Evolutionary conservation across 2,113 vertebrate species (phyloP).

Genomic region (Phrynocephalus versicolor): DNA sequence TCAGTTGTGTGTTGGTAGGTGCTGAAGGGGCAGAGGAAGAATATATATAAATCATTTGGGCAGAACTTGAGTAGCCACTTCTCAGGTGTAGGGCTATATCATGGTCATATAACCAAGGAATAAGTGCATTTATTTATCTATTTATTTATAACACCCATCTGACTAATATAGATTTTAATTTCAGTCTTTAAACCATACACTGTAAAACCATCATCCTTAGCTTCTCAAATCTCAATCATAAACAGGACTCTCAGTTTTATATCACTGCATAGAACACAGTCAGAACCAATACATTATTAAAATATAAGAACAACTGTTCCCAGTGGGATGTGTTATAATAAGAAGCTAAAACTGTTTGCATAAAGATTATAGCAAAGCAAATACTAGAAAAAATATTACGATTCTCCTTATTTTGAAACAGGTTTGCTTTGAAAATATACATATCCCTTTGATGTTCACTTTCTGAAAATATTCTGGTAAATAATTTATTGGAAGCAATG

Average conservation of each 20-base stretch:
- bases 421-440: slow-evolving; percentile 28
- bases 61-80: no score
- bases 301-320: slow-evolving; percentile 14
- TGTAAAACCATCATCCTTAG: neutral
- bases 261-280: neutral
- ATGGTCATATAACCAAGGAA: neutral
- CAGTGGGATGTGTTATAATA: slow-evolving; percentile 12
- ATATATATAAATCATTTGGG: no score
- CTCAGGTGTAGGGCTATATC: neutral
- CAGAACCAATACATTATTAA: neutral
- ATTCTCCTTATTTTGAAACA: slow-evolving; percentile 19
- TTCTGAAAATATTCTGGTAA: slow-evolving; percentile 29
- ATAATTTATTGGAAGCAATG: slow-evolving; percentile 25
- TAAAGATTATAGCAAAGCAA: slow-evolving; percentile 27
- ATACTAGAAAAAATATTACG: slow-evolving; percentile 18
- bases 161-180: neutral
- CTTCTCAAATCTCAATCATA: neutral
- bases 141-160: no score
- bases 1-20: no score
- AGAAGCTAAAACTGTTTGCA: slow-evolving; percentile 18
- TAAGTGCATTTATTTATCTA: neutral
- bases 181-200: neutral
- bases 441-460: slow-evolving; percentile 26
- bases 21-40: no score
- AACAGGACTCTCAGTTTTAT: neutral